A percentile compares a stretch with the other conserved stretches of the same genome.
Evolutionary conservation across 2,888 invertebrate genomes (phyloP).

Genomic region (Mythimna ferrago): DNA sequence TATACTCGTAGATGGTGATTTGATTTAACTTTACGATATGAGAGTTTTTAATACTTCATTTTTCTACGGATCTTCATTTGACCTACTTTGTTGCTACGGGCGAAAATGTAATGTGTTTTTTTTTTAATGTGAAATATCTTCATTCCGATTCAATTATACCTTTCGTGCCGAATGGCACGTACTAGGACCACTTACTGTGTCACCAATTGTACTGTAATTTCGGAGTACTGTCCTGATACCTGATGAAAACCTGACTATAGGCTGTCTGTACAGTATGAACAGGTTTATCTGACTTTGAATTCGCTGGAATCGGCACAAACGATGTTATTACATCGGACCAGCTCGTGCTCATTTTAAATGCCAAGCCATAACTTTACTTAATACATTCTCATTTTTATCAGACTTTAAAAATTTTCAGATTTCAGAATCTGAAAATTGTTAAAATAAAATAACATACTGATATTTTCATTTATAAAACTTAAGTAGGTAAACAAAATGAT

Average conservation of each 20-base stretch:
- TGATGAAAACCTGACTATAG: neutral
- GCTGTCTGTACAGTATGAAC: neutral
- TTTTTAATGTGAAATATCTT: slow-evolving; percentile 17
- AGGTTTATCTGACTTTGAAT: neutral
- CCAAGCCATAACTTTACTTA: too few relatives aligned
- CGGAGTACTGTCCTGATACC: neutral
- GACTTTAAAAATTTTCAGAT: too few relatives aligned
- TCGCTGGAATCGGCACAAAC: neutral
- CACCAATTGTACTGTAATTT: slow-evolving; percentile 17
- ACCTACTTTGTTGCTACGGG: slow-evolving; percentile 23
- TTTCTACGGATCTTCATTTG: neutral
- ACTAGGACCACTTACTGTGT: neutral
- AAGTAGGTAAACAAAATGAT: too few relatives aligned
- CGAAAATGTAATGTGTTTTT: slow-evolving; percentile 6
- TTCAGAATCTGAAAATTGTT: too few relatives aligned
- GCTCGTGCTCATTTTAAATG: too few relatives aligned
- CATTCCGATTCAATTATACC: slow-evolving; percentile 35
- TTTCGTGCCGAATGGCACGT: slow-evolving; percentile 47
- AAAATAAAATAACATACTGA: too few relatives aligned
- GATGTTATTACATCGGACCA: neutral
- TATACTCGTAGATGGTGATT: too few relatives aligned
- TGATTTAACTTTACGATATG: neutral
- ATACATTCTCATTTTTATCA: too few relatives aligned
- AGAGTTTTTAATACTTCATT: neutral
- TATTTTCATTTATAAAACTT: too few relatives aligned